phyloP scores from a whole-genome alignment of 2,888 invertebrate species.

The Autographa pulchrina region DNA sequence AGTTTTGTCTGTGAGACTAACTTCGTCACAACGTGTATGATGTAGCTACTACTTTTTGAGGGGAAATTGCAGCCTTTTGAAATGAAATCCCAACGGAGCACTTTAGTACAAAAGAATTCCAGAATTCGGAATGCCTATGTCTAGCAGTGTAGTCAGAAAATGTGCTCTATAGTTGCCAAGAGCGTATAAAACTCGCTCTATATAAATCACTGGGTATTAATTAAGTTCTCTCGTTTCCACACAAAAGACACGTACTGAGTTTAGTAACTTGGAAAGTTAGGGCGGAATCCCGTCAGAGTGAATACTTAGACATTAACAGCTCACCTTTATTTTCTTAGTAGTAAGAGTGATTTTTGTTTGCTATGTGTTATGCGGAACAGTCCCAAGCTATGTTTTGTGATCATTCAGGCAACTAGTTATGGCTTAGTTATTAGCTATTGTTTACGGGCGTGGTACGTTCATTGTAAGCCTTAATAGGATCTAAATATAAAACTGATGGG shows the following conservation, averaged over 20 bases:
- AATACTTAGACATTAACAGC: not conserved
- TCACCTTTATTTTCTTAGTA: too few relatives aligned
- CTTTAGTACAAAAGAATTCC: not conserved
- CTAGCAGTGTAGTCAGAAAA: not conserved
- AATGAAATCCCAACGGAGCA: not conserved
- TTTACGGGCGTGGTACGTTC: not conserved
- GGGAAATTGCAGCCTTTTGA: not conserved
- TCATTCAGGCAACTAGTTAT: not conserved
- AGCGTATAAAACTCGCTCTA: not conserved
- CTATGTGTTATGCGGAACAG: not conserved
- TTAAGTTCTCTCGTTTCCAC: slow-evolving; percentile 2
- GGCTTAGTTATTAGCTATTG: not conserved
- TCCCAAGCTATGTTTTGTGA: slow-evolving; percentile 5
- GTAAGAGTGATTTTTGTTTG: not conserved
- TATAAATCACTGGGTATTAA: slow-evolving; percentile 3
- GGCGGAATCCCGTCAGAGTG: not conserved
- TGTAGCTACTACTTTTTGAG: too few relatives aligned
- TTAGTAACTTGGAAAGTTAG: slow-evolving; percentile 4
- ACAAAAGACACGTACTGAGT: slow-evolving; percentile 6
- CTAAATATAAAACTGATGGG: not conserved
- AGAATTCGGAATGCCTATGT: slow-evolving; percentile 1
- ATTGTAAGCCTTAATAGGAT: not conserved
- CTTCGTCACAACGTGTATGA: not conserved
- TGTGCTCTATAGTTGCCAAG: not conserved
- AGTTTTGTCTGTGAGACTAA: too few relatives aligned